phyloP scores from a whole-genome alignment of 2,113 vertebrate genomes.

The Ondatra zibethicus region DNA sequence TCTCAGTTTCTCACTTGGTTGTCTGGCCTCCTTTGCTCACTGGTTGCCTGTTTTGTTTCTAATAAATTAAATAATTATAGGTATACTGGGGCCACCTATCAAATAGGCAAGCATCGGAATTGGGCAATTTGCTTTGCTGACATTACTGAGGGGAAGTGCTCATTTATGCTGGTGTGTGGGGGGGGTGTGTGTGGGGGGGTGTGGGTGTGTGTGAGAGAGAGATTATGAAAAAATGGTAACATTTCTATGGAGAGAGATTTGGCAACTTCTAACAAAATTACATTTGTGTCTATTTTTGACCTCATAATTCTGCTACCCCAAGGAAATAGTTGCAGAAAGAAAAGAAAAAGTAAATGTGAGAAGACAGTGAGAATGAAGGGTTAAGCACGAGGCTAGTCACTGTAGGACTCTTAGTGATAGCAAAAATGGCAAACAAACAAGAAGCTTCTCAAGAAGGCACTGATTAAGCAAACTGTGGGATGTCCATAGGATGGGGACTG shows the following conservation, averaged over 20 bases:
- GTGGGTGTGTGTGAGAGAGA: not conserved
- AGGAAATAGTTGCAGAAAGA: not conserved
- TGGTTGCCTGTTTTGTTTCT: not conserved
- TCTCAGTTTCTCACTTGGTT: rapidly evolving
- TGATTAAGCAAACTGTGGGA: not conserved
- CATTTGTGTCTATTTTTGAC: not conserved
- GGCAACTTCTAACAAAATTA: not conserved
- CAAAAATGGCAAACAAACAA: not conserved
- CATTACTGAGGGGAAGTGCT: not conserved
- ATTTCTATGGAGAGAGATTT: not conserved
- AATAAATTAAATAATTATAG: constrained; percentile 17
- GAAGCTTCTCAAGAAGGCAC: not conserved
- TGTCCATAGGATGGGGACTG: not conserved
- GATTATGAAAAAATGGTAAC: not conserved
- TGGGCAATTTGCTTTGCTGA: not conserved
- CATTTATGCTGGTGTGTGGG: not conserved
- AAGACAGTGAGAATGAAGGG: not conserved
- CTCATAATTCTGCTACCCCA: not conserved
- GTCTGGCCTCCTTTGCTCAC: constrained; percentile 40
- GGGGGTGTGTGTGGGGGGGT: not conserved
- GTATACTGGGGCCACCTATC: not conserved
- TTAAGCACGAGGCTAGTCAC: not conserved
- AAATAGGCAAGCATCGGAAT: not conserved
- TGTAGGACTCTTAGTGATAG: not conserved
- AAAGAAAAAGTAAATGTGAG: not conserved